Percentiles rank a stretch among this genome's conserved stretches.
phyloP scores from a whole-genome alignment of 2,113 vertebrate species.

The Tupaia tana region DNA sequence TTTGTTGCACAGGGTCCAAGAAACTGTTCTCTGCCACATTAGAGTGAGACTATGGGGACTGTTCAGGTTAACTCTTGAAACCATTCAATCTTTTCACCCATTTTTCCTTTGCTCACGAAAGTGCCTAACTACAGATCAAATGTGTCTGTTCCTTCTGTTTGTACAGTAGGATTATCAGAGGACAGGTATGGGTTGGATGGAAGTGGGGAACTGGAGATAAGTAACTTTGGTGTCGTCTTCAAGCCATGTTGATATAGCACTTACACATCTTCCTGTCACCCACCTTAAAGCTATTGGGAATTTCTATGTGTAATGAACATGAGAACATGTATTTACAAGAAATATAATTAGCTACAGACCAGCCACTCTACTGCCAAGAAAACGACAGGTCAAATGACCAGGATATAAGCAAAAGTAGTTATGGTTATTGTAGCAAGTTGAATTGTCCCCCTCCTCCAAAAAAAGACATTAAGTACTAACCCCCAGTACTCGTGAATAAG shows the following conservation, averaged over 20 bases:
- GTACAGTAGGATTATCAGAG: background rate
- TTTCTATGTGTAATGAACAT: background rate
- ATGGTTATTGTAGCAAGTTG: background rate
- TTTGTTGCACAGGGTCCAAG: background rate
- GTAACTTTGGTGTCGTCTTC: background rate
- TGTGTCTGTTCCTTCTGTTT: background rate
- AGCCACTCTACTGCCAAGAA: background rate
- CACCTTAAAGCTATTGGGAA: no score
- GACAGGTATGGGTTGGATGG: background rate
- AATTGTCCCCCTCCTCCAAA: background rate
- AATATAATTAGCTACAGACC: background rate
- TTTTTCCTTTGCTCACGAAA: background rate
- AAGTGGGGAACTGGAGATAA: background rate
- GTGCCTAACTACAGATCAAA: background rate
- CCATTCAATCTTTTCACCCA: background rate
- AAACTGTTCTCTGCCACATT: background rate
- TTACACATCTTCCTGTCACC: background rate
- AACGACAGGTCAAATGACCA: background rate
- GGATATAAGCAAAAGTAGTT: background rate
- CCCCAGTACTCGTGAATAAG: background rate
- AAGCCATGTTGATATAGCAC: background rate
- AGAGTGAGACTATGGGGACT: background rate
- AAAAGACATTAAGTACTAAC: background rate
- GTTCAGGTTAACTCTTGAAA: background rate
- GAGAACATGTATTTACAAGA: background rate